Evolutionary conservation across 2,113 vertebrate species (phyloP).

Genomic region (Aplodontia rufa): DNA sequence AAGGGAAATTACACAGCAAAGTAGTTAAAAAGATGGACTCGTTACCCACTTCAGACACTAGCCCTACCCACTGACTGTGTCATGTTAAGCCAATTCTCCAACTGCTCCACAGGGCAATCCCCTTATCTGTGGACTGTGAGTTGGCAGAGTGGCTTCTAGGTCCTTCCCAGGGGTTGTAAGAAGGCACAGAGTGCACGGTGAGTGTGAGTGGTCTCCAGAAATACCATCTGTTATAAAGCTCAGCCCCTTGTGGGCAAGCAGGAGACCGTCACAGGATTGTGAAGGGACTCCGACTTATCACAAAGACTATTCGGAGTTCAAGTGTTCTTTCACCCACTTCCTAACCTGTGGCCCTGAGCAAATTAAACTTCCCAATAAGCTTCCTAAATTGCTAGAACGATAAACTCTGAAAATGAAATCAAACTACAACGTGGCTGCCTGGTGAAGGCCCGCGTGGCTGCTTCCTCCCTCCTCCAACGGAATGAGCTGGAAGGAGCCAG

Average conservation of each 20-base stretch:
- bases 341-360: not conserved
- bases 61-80: accelerated
- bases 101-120: accelerated
- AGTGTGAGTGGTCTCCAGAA: not conserved
- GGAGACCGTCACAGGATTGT: not conserved
- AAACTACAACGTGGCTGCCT: no score
- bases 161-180: not conserved
- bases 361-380: not conserved
- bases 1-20: not conserved
- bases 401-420: not conserved
- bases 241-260: not conserved
- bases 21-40: not conserved
- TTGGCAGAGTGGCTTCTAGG: not conserved
- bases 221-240: not conserved
- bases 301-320: not conserved
- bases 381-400: not conserved
- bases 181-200: not conserved
- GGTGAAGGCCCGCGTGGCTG: no score
- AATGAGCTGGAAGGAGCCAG: not conserved
- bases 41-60: not conserved
- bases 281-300: not conserved
- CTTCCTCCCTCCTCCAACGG: not conserved
- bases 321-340: not conserved
- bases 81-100: not conserved
- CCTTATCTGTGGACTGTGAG: not conserved